Conservation (phyloP, 2,797 vertebrate genomes). For the Euthynnus affinis region DNA sequence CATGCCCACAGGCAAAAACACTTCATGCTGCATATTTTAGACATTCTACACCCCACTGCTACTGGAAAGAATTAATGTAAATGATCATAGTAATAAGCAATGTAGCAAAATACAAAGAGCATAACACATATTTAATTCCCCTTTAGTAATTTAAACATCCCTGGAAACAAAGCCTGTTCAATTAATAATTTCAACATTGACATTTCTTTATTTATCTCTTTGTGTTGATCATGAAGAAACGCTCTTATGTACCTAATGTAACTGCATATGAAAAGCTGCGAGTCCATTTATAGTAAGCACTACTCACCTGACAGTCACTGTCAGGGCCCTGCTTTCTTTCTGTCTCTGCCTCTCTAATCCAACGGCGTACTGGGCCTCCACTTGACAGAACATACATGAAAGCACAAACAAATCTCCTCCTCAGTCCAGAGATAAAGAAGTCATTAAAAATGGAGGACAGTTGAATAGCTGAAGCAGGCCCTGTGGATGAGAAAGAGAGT, state of each 20-base stretch:
- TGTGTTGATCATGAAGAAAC: constrained; percentile 38
- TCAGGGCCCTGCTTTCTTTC: constrained; percentile 58
- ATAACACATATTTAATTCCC: constrained; percentile 50
- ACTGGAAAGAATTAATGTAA: constrained; percentile 60
- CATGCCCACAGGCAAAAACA: constrained; percentile 63
- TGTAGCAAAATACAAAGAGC: constrained; percentile 39
- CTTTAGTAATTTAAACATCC: constrained; percentile 56
- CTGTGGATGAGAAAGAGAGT: constrained; percentile 69
- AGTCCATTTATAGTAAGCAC: constrained; percentile 57
- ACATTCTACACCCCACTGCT: constrained; percentile 32
- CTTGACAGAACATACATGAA: constrained; percentile 81
- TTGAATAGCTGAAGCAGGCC: constrained; percentile 79
- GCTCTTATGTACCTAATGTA: constrained; percentile 27
- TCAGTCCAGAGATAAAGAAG: constrained; percentile 84
- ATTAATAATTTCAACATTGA: constrained; percentile 47
- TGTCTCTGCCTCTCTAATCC: constrained; percentile 70
- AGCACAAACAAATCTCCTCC: constrained; percentile 85
- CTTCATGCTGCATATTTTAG: constrained; percentile 64
- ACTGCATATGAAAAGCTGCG: constrained; percentile 25
- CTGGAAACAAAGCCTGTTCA: constrained; percentile 49
- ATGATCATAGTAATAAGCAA: constrained; percentile 57
- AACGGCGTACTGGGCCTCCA: constrained; percentile 62
- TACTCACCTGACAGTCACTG: constrained; percentile 75
- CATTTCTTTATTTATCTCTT: constrained; percentile 34
- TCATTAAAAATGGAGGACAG: constrained; percentile 85